A percentile compares a stretch with the other conserved stretches of the same genome.
phyloP scores from a whole-genome alignment of 1,140 invertebrate species.

The Oscheius sp. region DNA sequence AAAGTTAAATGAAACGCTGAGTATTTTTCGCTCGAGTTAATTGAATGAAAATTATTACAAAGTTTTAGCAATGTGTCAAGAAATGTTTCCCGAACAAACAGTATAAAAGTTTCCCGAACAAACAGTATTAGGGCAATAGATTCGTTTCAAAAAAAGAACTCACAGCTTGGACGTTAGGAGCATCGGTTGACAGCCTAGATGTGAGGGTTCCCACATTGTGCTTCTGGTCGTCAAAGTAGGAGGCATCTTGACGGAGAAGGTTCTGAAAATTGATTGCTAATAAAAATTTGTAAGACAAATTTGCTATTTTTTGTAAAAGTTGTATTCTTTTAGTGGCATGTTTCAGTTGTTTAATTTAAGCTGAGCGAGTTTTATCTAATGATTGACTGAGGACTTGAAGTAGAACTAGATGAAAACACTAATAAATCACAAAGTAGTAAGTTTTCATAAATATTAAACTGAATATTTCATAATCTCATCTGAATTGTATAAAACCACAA shows the following conservation, averaged over 20 bases:
- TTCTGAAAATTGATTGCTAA: conserved; percentile 48
- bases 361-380: too few relatives aligned
- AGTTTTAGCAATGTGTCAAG: too few relatives aligned
- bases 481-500: too few relatives aligned
- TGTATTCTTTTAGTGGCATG: neutral
- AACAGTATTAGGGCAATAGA: neutral
- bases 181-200: conserved; percentile 65
- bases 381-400: too few relatives aligned
- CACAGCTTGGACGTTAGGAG: conserved; percentile 66
- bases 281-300: neutral
- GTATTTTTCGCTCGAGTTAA: too few relatives aligned
- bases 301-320: neutral
- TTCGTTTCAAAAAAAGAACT: conserved; percentile 27
- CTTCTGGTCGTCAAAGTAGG: conserved; percentile 65
- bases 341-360: neutral
- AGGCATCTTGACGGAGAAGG: conserved; percentile 65
- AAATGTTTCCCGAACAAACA: too few relatives aligned
- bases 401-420: too few relatives aligned
- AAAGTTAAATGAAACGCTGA: too few relatives aligned
- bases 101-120: too few relatives aligned
- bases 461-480: conserved; percentile 62
- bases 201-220: conserved; percentile 64
- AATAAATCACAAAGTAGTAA: too few relatives aligned
- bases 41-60: too few relatives aligned
- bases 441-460: conserved; percentile 58